Evolutionary conservation across 1,140 invertebrate genomes (phyloP), one percentile per base, ranked within the genome.

Genomic region (Venturia canescens): DNA sequence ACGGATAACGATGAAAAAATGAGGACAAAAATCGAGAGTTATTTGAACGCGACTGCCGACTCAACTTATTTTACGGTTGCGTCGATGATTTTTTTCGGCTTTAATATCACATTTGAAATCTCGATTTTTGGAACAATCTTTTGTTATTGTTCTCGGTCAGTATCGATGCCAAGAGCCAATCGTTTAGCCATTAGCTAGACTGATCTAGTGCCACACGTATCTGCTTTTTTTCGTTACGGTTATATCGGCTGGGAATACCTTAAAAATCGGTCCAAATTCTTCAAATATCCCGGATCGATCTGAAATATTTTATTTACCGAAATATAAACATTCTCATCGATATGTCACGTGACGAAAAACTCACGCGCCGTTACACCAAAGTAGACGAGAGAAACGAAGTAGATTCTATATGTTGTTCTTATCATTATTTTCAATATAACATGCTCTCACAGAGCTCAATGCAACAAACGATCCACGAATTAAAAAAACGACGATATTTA

Each of bases 361-460:
- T 71, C 48, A 71, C 66, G 69, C 78, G 69, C 78, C 71, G 57
- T 75, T 75, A 72, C 57, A 80, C 67, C 69, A 63, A 72, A 34
- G 81, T 82, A 82, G 81, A 82, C 27, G 63, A 69, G 79, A 75
- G 79, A 53, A 70, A 60, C 27, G 53, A 81, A 81, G 66, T 81
- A 78, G 80, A 57, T 81, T 71, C 67, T 57, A 57, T 29, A 31
- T 70, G 67, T 72, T 78, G 63, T 81, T 76, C 50, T 72, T 78
- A 60, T 78, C 48, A 72, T 66, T 77, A 50, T 72, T 13, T 4
- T 44, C 6, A 71, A 18, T n/a, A 38, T 29, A 66, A 57, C 27
- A 26, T 29, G 57, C 75, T 76, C 26, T 34, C 75, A 76, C n/a
- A 71, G 29, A n/a, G 50, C 18, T 21, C 44, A 67, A 48, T 67